A percentile compares a stretch with the other conserved stretches of the same genome.
Evolutionary conservation across 2,888 invertebrate species (phyloP).

Genomic region (Lithophane semibrunnea): DNA sequence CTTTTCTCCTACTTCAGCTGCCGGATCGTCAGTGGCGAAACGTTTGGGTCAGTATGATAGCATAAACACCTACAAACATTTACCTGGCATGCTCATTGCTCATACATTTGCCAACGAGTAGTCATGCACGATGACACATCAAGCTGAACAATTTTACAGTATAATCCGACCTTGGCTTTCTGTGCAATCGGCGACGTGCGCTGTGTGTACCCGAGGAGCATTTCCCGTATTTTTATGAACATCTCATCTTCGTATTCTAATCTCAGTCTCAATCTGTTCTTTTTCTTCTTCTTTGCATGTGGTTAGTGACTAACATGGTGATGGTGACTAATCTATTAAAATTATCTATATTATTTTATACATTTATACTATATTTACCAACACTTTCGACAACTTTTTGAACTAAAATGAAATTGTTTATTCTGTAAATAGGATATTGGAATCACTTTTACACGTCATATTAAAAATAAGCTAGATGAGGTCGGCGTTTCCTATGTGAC

Average conservation of each 20-base stretch:
- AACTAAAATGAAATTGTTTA: too few species aligned
- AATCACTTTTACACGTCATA: too few species aligned
- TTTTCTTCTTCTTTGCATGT: too few species aligned
- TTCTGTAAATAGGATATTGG: too few species aligned
- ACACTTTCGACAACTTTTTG: too few species aligned
- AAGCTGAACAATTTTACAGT: background rate
- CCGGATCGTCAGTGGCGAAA: slow-evolving; percentile 45
- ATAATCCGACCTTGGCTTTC: background rate
- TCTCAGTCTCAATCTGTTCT: background rate
- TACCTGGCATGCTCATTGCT: background rate
- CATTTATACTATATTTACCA: too few species aligned
- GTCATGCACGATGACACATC: background rate
- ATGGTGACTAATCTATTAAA: too few species aligned
- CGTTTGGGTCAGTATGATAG: slow-evolving; percentile 38
- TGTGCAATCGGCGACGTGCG: background rate
- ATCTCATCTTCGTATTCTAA: background rate
- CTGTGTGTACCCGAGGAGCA: background rate
- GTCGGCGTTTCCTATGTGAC: too few species aligned
- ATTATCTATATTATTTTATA: too few species aligned
- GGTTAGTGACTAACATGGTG: too few species aligned
- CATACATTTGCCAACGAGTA: background rate
- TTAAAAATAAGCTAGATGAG: too few species aligned
- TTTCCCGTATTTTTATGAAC: background rate
- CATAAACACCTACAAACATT: background rate
- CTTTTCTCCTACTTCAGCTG: slow-evolving; percentile 38